Percentiles rank a stretch among this genome's conserved stretches.
Conservation (phyloP, 2,797 vertebrate species). For the Leucoraja ocellata region DNA sequence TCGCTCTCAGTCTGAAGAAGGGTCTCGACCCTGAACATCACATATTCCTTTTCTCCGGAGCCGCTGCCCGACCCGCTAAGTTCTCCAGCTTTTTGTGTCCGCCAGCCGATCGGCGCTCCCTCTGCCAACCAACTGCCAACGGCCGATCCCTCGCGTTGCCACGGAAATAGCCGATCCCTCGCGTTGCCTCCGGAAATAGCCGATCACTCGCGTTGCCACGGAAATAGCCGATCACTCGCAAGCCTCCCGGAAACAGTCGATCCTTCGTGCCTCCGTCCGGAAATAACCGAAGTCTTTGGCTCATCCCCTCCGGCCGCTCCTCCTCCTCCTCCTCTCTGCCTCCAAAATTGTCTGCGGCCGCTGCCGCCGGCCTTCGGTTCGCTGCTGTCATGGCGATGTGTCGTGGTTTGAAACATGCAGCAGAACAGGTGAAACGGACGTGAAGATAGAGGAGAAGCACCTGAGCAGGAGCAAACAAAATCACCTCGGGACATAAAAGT, state of each 20-base stretch:
- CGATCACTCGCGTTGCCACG: background rate
- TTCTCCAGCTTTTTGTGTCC: no score
- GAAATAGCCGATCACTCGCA: background rate
- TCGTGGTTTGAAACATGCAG: background rate
- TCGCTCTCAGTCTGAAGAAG: no score
- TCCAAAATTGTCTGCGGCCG: no score
- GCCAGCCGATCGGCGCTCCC: no score
- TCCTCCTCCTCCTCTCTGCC: background rate
- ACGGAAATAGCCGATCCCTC: background rate
- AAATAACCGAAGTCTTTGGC: background rate
- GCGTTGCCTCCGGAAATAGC: background rate
- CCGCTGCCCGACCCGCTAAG: no score
- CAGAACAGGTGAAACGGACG: background rate
- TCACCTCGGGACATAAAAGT: background rate
- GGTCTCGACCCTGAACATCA: no score
- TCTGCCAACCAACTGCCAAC: background rate
- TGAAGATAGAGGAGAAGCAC: background rate
- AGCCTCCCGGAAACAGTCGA: background rate
- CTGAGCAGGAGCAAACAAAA: background rate
- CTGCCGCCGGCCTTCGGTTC: background rate
- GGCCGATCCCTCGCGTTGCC: background rate
- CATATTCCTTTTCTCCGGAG: no score
- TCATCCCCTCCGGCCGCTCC: background rate
- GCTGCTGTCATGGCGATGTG: constrained; percentile 25
- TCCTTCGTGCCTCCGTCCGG: background rate